Base-by-base conservation (phyloP, 1,140 invertebrate species). In the Trigoniulus corallinus region DNA sequence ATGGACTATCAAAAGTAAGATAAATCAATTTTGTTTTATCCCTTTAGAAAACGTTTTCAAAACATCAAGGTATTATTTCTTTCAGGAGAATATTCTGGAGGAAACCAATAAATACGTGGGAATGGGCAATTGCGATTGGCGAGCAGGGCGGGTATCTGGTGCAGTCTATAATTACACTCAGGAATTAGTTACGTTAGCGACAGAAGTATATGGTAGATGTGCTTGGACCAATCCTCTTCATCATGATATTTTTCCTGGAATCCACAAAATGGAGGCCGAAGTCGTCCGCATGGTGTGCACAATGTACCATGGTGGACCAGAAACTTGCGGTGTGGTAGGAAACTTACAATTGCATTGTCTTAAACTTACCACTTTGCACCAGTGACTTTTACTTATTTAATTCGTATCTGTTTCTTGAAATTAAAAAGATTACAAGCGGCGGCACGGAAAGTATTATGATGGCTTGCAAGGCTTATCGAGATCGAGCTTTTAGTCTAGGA, bases 241-340 rank as follows among this genome's bases (percentile, higher is more conserved):
- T 68, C 76, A 88, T 0, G 95, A 98, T 67, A 74, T 98, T 13
- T 99, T 98, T 67, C 94, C 94, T 20, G 94, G 94, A 12, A 69
- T 95, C 20, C 84, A 91, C 56, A 97, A 97, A 73, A 97, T 99
- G 92, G 96, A 99, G 71, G 87, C 93, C 0, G 95, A 99, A 72
- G 77, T 98, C 27, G 83, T 98, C 1, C 72, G 82, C 56, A 96
- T 97, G 74, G 74, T 80, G 15, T 78, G 80, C 54, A 75, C 76
- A 48, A 68, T 98, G 37, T 99, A 95, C 65, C 76, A 96, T 65
- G 95, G 94, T 0, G 79, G 80, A 55, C 64, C 74, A 1, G 70
- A 85, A 0, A 70, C 80, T 54, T 94, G 89, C 72, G 94, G 95
- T 49, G 87, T 84, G 39, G 87, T 93, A 68, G 77, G 74, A 72